A percentile compares a stretch with the other conserved stretches of the same genome.
Conservation (phyloP, 2,888 invertebrate species). For the Pristionchus exspectatus region DNA sequence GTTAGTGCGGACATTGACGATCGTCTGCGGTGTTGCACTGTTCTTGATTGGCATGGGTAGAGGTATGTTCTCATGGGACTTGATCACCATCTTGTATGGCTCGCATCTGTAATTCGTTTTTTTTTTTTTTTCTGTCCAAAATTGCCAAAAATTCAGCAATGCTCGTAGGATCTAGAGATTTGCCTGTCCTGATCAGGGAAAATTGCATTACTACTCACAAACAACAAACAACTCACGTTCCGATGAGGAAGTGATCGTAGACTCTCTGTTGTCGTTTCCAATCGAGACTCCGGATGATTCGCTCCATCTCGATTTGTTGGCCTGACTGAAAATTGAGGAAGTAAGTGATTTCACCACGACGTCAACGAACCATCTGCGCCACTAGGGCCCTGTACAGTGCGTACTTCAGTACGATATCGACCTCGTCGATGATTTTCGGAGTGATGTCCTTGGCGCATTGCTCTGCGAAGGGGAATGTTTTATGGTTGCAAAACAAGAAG, state of each 20-base stretch:
- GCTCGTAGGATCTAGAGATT: neutral
- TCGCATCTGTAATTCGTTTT: neutral
- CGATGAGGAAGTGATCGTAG: constrained; percentile 2
- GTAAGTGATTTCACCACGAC: neutral
- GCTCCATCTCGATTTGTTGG: constrained; percentile 16
- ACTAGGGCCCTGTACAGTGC: neutral
- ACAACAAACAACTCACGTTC: neutral
- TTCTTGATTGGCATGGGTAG: neutral
- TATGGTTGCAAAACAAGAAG: too few species aligned
- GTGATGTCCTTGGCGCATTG: neutral
- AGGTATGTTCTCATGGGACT: neutral
- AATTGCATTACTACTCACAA: too few species aligned
- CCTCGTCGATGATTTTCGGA: neutral
- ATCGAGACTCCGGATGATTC: constrained; percentile 5
- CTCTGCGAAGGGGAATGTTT: neutral
- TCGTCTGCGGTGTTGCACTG: neutral
- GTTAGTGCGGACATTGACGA: neutral
- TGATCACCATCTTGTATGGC: neutral
- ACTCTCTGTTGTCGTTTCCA: neutral
- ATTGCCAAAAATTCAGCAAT: neutral
- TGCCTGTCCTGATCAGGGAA: too few species aligned
- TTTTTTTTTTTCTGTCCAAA: neutral
- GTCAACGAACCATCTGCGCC: neutral
- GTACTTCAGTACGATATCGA: neutral
- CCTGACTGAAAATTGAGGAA: neutral